Evolutionary conservation across 2,113 vertebrate species (phyloP).

Genomic region (Coracopsis vasa): DNA sequence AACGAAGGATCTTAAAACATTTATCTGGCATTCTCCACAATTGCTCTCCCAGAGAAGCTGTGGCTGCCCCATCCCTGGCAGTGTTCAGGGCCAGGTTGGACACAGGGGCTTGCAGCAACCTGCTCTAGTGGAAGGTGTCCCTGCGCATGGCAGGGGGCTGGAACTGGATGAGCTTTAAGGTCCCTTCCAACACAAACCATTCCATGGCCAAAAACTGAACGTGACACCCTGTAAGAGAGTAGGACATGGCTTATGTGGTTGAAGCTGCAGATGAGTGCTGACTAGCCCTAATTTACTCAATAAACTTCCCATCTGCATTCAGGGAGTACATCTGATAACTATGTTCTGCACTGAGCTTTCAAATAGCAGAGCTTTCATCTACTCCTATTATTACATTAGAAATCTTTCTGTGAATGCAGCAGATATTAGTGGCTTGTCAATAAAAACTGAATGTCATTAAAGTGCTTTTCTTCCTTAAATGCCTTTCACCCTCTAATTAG

Average conservation of each 20-base stretch:
- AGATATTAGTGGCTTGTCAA: conserved; percentile 19
- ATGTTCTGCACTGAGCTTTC: not conserved
- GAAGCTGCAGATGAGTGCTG: not conserved
- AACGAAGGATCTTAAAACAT: not conserved
- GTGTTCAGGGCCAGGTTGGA: not conserved
- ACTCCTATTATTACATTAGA: conserved; percentile 22
- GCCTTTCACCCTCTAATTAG: conserved; percentile 39
- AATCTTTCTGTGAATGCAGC: conserved; percentile 5
- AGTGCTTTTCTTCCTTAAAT: conserved; percentile 36
- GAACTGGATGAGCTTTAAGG: not conserved
- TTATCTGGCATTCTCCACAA: not conserved
- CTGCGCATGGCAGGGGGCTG: not conserved
- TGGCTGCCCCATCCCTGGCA: not conserved
- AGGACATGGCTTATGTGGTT: not conserved
- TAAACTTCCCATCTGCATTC: conserved; percentile 18
- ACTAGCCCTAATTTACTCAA: not conserved
- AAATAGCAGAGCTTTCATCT: conserved; percentile 38
- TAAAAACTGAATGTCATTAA: conserved; percentile 10
- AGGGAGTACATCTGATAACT: not conserved
- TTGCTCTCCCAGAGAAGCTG: not conserved
- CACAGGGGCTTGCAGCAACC: not conserved
- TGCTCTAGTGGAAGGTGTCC: not conserved
- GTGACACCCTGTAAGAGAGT: not conserved
- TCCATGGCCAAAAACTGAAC: not conserved
- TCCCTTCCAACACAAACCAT: not conserved